A percentile compares a stretch with the other conserved stretches of the same genome.
These are phyloP conservation scores for Thymelicus sylvestris DNA, from an alignment of 2,888 invertebrate species.

Conservation along the genomic window DNA sequence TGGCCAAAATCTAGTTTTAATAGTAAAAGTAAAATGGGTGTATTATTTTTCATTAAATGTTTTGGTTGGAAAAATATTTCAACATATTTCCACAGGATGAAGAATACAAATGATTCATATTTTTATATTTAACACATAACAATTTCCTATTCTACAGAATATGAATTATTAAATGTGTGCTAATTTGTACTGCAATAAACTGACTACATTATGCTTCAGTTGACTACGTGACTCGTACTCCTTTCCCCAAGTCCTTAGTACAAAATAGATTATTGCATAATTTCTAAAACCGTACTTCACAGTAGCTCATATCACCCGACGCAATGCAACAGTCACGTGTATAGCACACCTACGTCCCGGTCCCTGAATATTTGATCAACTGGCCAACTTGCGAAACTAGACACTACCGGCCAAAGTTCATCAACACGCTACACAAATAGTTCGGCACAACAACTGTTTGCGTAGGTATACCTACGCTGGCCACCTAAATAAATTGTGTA, in stretches of 20 bases:
- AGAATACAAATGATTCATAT: not conserved
- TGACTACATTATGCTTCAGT: not conserved
- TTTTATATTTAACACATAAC: too few species aligned
- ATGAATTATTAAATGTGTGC: too few species aligned
- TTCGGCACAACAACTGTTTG: conserved; percentile 36
- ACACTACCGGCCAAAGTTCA: conserved; percentile 20
- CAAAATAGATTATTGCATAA: too few species aligned
- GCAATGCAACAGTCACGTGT: conserved; percentile 1
- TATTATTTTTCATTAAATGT: too few species aligned
- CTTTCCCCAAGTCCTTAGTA: too few species aligned
- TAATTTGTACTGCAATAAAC: not conserved
- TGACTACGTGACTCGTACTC: not conserved
- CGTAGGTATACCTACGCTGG: conserved; percentile 34
- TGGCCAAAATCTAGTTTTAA: too few species aligned
- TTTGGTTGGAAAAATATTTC: too few species aligned
- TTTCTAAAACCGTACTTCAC: too few species aligned
- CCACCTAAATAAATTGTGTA: conserved; percentile 54
- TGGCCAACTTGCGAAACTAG: conserved; percentile 15
- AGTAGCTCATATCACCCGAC: not conserved
- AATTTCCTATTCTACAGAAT: too few species aligned
- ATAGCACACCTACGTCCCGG: not conserved
- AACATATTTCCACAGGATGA: too few species aligned
- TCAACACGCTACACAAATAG: conserved; percentile 34
- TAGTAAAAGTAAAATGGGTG: too few species aligned
- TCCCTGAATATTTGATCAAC: conserved; percentile 10